A percentile compares a stretch with the other conserved stretches of the same genome.
phyloP scores from a whole-genome alignment of 2,888 invertebrate species.

The Phyllotreta striolata region DNA sequence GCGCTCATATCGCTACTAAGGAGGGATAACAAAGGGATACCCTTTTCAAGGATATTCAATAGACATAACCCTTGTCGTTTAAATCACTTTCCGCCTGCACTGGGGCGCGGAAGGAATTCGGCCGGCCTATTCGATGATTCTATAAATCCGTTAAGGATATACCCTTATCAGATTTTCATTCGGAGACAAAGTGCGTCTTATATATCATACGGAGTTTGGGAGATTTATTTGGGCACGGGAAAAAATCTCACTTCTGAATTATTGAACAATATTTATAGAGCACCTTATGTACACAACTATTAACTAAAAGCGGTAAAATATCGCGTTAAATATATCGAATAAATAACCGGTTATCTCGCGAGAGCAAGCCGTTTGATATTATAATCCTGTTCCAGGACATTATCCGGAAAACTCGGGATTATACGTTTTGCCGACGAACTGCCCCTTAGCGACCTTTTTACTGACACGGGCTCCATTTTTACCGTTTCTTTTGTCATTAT shows the following conservation, averaged over 20 bases:
- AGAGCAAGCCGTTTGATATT: constrained; percentile 16
- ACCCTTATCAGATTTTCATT: constrained; percentile 21
- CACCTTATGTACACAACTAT: no score
- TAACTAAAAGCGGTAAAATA: no score
- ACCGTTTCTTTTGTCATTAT: constrained; percentile 19
- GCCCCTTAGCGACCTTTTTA: constrained; percentile 23
- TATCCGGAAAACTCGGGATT: constrained; percentile 16
- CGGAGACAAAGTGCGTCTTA: constrained; percentile 4
- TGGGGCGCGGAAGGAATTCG: constrained; percentile 4
- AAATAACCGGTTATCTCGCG: constrained; percentile 6
- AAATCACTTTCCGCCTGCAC: constrained; percentile 21
- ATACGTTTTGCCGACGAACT: constrained; percentile 21
- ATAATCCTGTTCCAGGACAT: constrained; percentile 21
- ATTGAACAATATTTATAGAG: no score
- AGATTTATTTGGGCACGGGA: no score
- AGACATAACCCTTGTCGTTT: constrained; percentile 26
- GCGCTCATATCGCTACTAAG: constrained; percentile 17
- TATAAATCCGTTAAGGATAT: constrained; percentile 18
- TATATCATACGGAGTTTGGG: constrained; percentile 1
- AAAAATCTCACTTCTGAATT: no score
- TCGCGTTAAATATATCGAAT: no score
- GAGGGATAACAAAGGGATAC: constrained; percentile 29
- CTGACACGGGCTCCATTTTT: constrained; percentile 18
- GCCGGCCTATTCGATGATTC: constrained; percentile 11
- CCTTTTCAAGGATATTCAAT: constrained; percentile 24